phyloP scores from a whole-genome alignment of 2,888 invertebrate genomes.

The Drosophila antonietae region DNA sequence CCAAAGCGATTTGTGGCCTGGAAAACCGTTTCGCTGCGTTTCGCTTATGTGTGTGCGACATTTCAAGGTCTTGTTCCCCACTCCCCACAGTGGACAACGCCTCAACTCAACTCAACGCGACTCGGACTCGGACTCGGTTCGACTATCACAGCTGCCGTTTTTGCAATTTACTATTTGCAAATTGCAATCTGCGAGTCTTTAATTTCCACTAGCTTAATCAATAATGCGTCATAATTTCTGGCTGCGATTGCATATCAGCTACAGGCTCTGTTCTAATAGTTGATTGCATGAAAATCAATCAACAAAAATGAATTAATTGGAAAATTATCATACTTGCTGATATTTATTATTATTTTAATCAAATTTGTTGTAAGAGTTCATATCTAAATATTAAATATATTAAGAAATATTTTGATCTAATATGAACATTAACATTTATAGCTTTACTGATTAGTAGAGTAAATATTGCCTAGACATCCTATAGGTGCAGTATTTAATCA shows the following conservation, averaged over 20 bases:
- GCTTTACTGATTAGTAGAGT: too few relatives aligned
- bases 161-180: constrained; percentile 23
- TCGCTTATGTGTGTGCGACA: constrained; percentile 57
- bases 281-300: not conserved
- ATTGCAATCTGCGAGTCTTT: constrained; percentile 57
- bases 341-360: not conserved
- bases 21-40: constrained; percentile 64
- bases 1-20: constrained; percentile 74
- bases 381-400: not conserved
- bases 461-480: too few relatives aligned
- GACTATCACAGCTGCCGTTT: constrained; percentile 29
- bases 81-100: constrained; percentile 29
- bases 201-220: constrained; percentile 60
- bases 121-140: constrained; percentile 6
- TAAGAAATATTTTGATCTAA: not conserved
- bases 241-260: constrained; percentile 23
- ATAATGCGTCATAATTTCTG: constrained; percentile 54
- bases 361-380: not conserved
- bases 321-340: not conserved
- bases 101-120: not conserved
- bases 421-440: not conserved
- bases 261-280: constrained; percentile 28
- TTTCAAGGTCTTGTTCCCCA: constrained; percentile 66
- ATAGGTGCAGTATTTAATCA: too few relatives aligned
- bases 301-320: not conserved